phyloP scores from a whole-genome alignment of 2,888 invertebrate genomes.

The Phrixothrix hirtus region DNA sequence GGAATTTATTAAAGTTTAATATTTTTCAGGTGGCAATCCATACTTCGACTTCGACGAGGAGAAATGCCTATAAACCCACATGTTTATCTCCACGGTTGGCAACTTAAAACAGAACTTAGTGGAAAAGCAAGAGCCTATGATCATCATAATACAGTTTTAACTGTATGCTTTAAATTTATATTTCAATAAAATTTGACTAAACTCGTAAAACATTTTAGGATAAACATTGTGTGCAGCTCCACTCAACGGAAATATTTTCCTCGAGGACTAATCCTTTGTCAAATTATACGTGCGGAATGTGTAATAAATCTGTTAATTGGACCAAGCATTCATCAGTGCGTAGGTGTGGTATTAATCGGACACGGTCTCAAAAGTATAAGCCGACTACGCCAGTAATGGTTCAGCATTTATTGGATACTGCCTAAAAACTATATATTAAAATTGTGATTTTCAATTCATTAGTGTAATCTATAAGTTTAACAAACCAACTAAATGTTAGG shows the following conservation, averaged over 20 bases:
- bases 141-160: constrained; percentile 13
- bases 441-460: constrained; percentile 23
- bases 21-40: constrained; percentile 59
- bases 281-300: constrained; percentile 19
- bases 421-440: constrained; percentile 33
- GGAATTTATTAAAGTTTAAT: constrained; percentile 3
- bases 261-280: constrained; percentile 14
- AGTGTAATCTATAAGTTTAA: constrained; percentile 11
- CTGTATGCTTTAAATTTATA: constrained; percentile 11
- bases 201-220: constrained; percentile 31
- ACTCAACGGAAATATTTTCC: constrained; percentile 5
- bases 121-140: constrained; percentile 53
- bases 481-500: constrained; percentile 19
- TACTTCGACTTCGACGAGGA: constrained; percentile 56
- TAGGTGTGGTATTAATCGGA: constrained; percentile 40
- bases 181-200: constrained; percentile 5
- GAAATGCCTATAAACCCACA: constrained; percentile 55
- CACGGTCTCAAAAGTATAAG: constrained; percentile 33
- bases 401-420: constrained; percentile 48
- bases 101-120: constrained; percentile 58
- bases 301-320: constrained; percentile 31
- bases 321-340: constrained; percentile 30
- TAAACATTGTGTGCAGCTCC: constrained; percentile 33
- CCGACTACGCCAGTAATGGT: constrained; percentile 47
- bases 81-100: constrained; percentile 61